Conservation (phyloP, 2,888 invertebrate genomes). For the Macaria notata region DNA sequence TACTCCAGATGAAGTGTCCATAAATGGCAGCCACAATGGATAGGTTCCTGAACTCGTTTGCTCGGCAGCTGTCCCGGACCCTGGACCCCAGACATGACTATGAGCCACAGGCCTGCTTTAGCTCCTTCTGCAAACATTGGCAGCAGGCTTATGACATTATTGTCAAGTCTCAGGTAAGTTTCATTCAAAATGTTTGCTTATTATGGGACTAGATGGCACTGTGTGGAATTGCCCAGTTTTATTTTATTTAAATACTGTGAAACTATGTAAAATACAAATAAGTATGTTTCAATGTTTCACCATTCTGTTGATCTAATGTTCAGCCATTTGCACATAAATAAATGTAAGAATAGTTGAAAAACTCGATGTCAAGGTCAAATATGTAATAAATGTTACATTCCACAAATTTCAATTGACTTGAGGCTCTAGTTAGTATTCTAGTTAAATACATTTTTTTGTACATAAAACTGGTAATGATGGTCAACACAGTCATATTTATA, state of each 20-base stretch:
- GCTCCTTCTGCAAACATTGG: slow-evolving; percentile 97
- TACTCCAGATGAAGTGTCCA: slow-evolving; percentile 45
- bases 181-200: neutral
- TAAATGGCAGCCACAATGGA: slow-evolving; percentile 79
- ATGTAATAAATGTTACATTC: slow-evolving; percentile 26
- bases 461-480: no score
- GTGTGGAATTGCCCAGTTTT: no score
- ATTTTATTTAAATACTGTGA: no score
- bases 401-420: neutral
- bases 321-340: neutral
- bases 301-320: no score
- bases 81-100: slow-evolving; percentile 87
- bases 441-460: no score
- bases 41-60: slow-evolving; percentile 86
- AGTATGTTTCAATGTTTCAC: no score
- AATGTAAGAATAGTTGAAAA: neutral
- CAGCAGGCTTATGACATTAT: slow-evolving; percentile 95
- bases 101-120: slow-evolving; percentile 95
- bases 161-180: slow-evolving; percentile 84
- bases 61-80: slow-evolving; percentile 82
- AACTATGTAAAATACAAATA: no score
- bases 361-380: slow-evolving; percentile 3
- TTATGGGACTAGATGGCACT: no score
- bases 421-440: no score
- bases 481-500: no score